A percentile compares a stretch with the other conserved stretches of the same genome.
phyloP scores from a whole-genome alignment of 2,888 invertebrate genomes.

The Ophonus ardosiacus region DNA sequence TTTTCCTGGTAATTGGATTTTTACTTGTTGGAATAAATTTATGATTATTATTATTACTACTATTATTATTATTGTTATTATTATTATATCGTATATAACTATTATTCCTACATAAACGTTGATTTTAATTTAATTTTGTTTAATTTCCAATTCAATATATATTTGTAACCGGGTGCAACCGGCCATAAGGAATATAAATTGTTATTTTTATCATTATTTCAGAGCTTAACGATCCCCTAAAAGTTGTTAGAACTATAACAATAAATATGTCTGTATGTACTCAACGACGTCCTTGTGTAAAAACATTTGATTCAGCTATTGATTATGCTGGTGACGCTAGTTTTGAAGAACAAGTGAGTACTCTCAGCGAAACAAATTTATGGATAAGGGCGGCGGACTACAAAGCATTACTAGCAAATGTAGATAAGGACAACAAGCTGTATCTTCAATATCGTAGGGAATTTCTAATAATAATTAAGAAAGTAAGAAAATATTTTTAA shows the following conservation, averaged over 20 bases:
- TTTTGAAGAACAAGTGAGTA: not conserved
- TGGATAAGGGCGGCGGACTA: not conserved
- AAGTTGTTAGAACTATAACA: not conserved
- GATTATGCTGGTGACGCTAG: not conserved
- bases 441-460: conserved; percentile 4
- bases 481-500: not conserved
- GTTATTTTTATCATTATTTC: not conserved
- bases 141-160: too few species aligned
- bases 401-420: not conserved
- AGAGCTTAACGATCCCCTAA: not conserved
- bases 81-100: too few species aligned
- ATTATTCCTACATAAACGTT: too few species aligned
- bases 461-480: not conserved
- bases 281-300: not conserved
- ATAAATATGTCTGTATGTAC: conserved; percentile 31
- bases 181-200: too few species aligned
- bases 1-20: too few species aligned
- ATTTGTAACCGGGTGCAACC: too few species aligned
- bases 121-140: too few species aligned
- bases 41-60: too few species aligned
- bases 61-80: too few species aligned
- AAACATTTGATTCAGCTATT: not conserved
- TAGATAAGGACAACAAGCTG: not conserved
- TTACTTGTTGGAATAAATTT: too few species aligned
- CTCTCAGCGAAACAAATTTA: not conserved